Evolutionary conservation across 2,113 vertebrate genomes (phyloP).

Genomic region (Leptodactylus fuscus): DNA sequence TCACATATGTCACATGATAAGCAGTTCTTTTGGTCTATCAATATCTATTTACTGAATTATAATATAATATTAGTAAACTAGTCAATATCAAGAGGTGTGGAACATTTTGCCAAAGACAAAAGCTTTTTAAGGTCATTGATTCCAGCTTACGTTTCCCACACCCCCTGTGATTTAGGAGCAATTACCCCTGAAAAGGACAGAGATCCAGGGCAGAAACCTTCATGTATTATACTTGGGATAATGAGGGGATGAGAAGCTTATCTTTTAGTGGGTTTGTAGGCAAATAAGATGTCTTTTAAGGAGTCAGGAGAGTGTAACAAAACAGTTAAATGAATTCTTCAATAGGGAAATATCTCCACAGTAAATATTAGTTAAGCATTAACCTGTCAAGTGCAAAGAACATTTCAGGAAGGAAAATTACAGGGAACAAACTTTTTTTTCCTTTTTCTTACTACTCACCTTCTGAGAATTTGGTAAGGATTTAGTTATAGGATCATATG

Average conservation of each 20-base stretch:
- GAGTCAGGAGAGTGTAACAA: neutral
- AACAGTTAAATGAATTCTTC: constrained; percentile 9
- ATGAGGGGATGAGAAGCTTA: neutral
- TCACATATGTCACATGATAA: too few species aligned
- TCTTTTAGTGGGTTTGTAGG: neutral
- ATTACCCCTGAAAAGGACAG: constrained; percentile 21
- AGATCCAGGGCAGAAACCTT: neutral
- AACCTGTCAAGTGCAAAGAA: constrained; percentile 2
- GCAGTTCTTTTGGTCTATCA: too few species aligned
- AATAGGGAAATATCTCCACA: neutral
- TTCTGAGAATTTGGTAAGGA: neutral
- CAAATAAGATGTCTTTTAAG: neutral
- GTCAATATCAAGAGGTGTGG: too few species aligned
- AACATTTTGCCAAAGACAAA: neutral
- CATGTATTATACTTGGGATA: constrained; percentile 16
- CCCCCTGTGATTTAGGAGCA: constrained; percentile 13
- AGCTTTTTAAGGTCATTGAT: constrained; percentile 38
- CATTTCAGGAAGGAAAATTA: constrained; percentile 4
- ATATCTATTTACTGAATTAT: too few species aligned
- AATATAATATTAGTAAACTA: too few species aligned
- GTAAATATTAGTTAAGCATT: constrained; percentile 49
- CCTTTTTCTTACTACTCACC: neutral
- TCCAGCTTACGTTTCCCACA: constrained; percentile 43
- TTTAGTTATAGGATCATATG: neutral
- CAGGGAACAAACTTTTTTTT: too few species aligned